Conservation (phyloP, 2,888 invertebrate genomes). For the Lissonota sp. region DNA sequence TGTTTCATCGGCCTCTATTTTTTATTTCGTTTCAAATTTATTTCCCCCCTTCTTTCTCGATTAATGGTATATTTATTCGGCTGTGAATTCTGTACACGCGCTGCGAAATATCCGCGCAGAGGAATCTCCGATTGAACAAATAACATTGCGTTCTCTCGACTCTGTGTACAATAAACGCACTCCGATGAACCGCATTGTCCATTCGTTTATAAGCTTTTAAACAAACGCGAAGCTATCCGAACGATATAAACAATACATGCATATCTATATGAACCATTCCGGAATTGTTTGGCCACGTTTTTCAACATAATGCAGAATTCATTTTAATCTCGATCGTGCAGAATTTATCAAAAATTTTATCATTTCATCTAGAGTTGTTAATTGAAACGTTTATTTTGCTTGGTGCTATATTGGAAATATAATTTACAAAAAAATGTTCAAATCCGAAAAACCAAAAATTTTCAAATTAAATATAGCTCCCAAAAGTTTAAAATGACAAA, state of each 20-base stretch:
- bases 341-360: background rate
- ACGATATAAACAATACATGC: background rate
- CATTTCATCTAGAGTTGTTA: background rate
- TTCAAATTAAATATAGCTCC: no score
- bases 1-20: background rate
- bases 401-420: no score
- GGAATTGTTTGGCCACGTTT: background rate
- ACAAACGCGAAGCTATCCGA: background rate
- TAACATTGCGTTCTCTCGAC: slow-evolving; percentile 22
- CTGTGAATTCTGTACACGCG: slow-evolving; percentile 15
- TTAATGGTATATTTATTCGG: slow-evolving; percentile 25
- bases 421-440: no score
- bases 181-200: slow-evolving; percentile 14
- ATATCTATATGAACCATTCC: no score
- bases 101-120: slow-evolving; percentile 19
- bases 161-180: slow-evolving; percentile 25
- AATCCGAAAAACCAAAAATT: no score
- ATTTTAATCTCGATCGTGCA: no score
- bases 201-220: slow-evolving; percentile 11
- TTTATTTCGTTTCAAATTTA: background rate
- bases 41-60: slow-evolving; percentile 1
- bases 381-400: no score
- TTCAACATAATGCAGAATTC: background rate
- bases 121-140: background rate
- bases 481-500: no score